A percentile compares a stretch with the other conserved stretches of the same genome.
phyloP scores from a whole-genome alignment of 2,113 vertebrate genomes.

The Ictidomys tridecemlineatus region DNA sequence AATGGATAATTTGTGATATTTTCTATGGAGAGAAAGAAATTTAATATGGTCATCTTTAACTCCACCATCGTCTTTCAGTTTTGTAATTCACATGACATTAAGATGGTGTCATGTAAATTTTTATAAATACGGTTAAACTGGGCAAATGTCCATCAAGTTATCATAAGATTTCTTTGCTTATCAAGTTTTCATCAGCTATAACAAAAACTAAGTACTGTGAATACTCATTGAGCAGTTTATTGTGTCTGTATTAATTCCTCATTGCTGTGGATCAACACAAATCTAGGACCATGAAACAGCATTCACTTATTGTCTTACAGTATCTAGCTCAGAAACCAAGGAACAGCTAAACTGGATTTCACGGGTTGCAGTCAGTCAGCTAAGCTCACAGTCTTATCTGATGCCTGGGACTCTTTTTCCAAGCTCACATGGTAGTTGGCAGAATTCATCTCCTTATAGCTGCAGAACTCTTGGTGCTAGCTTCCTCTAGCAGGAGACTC shows the following conservation, averaged over 20 bases:
- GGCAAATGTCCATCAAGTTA: background rate
- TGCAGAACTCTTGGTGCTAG: background rate
- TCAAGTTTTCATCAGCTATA: too few relatives aligned
- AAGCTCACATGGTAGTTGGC: background rate
- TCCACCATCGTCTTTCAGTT: background rate
- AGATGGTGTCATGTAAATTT: background rate
- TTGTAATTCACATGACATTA: background rate
- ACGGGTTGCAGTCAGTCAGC: background rate
- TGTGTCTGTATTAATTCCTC: background rate
- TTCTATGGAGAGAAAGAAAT: background rate
- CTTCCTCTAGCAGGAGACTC: background rate
- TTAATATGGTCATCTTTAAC: background rate
- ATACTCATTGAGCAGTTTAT: background rate
- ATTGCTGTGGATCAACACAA: background rate
- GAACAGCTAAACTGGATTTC: background rate
- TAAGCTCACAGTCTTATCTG: background rate
- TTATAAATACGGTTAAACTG: conserved; percentile 3
- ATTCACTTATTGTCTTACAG: background rate
- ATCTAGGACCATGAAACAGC: background rate
- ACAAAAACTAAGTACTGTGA: too few relatives aligned
- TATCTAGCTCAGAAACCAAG: background rate
- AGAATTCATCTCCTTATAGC: background rate
- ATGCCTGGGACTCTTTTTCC: background rate
- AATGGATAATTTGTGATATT: background rate
- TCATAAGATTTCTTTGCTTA: background rate